Conservation (phyloP, 1,140 invertebrate genomes). For the Coenobita brevimanus region DNA sequence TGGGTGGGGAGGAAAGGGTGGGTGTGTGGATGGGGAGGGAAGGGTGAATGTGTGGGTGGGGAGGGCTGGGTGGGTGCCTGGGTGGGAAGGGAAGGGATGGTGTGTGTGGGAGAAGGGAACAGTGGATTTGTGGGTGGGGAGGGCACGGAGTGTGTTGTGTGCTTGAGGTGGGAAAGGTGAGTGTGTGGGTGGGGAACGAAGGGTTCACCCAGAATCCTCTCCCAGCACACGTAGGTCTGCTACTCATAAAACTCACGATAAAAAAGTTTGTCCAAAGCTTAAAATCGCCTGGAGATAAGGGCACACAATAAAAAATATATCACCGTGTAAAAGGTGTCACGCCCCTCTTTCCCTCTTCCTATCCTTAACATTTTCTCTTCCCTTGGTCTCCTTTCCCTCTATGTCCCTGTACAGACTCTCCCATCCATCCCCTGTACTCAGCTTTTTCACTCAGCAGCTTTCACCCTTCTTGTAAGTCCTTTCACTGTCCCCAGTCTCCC, state of each 20-base stretch:
- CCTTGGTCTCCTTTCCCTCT: neutral
- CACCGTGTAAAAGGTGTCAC: too few species aligned
- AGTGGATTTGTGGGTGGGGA: neutral
- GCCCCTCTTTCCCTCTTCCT: constrained; percentile 1
- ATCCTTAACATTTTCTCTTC: neutral
- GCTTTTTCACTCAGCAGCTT: neutral
- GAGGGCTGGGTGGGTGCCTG: neutral
- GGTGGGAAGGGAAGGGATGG: neutral
- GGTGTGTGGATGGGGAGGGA: too few species aligned
- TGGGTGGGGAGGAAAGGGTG: too few species aligned
- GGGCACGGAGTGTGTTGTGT: neutral
- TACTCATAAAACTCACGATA: too few species aligned
- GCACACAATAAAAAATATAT: too few species aligned
- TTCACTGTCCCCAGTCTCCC: neutral
- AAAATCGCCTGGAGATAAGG: too few species aligned
- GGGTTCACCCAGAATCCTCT: neutral
- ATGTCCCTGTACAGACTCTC: neutral
- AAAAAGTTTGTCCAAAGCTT: too few species aligned
- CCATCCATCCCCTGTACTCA: neutral
- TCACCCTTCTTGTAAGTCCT: neutral
- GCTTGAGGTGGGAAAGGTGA: neutral
- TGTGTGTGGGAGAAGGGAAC: neutral
- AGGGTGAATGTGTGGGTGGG: neutral
- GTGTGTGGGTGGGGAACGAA: neutral
- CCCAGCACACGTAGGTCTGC: neutral